phyloP scores from a whole-genome alignment of 2,888 invertebrate species.

The Leptopilina drosophilae region DNA sequence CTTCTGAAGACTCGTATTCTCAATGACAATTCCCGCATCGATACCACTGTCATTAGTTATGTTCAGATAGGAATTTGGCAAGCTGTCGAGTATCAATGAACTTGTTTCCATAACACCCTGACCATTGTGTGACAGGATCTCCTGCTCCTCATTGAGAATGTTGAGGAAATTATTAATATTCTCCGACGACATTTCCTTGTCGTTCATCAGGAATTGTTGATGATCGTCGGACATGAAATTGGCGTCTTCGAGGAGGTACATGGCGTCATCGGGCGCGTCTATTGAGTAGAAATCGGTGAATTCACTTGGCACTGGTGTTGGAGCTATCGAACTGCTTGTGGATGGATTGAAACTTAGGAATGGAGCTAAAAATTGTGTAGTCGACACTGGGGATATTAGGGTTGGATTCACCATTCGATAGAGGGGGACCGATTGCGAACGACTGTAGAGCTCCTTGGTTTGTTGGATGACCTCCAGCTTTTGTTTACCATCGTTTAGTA shows the following conservation, averaged over 20 bases:
- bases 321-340: constrained; percentile 83
- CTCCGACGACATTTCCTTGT: constrained; percentile 78
- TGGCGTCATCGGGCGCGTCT: constrained; percentile 80
- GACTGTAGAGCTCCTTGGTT: constrained; percentile 73
- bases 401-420: constrained; percentile 79
- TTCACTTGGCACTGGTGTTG: constrained; percentile 85
- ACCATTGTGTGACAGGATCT: constrained; percentile 55
- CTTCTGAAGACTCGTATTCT: constrained; percentile 65
- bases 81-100: constrained; percentile 58
- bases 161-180: constrained; percentile 84
- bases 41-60: constrained; percentile 60
- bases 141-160: constrained; percentile 78
- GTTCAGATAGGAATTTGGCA: constrained; percentile 65
- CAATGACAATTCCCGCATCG: constrained; percentile 65
- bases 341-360: constrained; percentile 74
- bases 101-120: constrained; percentile 63
- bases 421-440: constrained; percentile 90
- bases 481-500: constrained; percentile 80
- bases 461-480: not conserved
- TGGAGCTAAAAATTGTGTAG: constrained; percentile 64
- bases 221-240: constrained; percentile 71
- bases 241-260: constrained; percentile 70
- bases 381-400: constrained; percentile 75
- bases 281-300: constrained; percentile 85
- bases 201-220: constrained; percentile 70